phyloP scores from a whole-genome alignment of 2,113 vertebrate species.

The Diphyllodes magnificus region DNA sequence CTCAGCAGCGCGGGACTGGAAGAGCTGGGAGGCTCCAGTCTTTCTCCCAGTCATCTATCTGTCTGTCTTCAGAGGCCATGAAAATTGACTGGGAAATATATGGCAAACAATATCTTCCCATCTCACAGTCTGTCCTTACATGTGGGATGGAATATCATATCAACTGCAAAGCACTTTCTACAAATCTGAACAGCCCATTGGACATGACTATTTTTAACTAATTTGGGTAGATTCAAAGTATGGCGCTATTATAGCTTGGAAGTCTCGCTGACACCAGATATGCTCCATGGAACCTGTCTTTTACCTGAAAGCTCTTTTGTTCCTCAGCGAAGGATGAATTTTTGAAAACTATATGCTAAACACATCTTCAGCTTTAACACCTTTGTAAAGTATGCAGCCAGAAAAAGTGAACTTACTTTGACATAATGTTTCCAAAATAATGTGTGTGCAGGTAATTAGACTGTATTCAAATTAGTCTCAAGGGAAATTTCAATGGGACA shows the following conservation, averaged over 20 bases:
- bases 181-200: neutral
- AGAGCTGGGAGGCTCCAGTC: neutral
- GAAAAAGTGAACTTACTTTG: neutral
- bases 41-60: neutral
- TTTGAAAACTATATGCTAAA: neutral
- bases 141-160: rapidly evolving
- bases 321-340: neutral
- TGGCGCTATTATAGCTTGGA: neutral
- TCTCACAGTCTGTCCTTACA: neutral
- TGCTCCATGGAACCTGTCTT: neutral
- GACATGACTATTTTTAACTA: neutral
- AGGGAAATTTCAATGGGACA: neutral
- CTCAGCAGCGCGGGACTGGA: neutral
- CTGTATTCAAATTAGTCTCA: neutral
- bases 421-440: neutral
- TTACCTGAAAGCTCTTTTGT: neutral
- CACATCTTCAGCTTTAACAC: neutral
- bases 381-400: neutral
- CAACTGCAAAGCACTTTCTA: neutral
- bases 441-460: neutral
- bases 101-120: neutral
- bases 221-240: neutral
- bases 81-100: neutral
- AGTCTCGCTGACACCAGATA: neutral
- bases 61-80: neutral